A percentile compares a stretch with the other conserved stretches of the same genome.
These are phyloP conservation scores for Sisyra terminalis DNA, from an alignment of 2,888 invertebrate species.

Conservation along the genomic window DNA sequence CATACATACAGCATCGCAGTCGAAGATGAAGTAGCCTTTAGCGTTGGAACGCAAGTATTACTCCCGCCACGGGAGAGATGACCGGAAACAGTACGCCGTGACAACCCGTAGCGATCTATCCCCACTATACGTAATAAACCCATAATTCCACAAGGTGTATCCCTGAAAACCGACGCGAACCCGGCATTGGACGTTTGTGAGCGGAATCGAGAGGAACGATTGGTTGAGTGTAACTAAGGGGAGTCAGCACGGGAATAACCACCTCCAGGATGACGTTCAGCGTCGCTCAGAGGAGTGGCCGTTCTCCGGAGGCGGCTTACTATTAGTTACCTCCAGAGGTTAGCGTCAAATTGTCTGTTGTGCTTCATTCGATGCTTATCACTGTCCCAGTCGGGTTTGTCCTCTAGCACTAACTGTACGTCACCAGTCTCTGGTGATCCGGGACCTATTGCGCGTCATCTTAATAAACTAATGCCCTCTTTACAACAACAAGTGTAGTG, in stretches of 20 bases:
- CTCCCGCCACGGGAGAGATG: no score
- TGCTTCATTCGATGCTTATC: conserved; percentile 24
- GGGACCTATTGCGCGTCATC: no score
- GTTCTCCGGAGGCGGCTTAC: conserved; percentile 4
- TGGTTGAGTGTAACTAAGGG: conserved; percentile 15
- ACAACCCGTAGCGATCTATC: conserved; percentile 13
- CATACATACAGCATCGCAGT: no score
- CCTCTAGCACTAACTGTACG: background rate
- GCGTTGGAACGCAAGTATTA: no score
- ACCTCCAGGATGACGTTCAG: conserved; percentile 1
- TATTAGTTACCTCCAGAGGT: conserved; percentile 3
- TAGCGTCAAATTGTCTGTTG: conserved; percentile 7
- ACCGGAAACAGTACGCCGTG: background rate
- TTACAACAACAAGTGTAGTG: no score
- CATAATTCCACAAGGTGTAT: conserved; percentile 18
- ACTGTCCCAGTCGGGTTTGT: conserved; percentile 25
- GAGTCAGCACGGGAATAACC: background rate
- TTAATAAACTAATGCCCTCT: no score
- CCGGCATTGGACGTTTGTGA: conserved; percentile 16
- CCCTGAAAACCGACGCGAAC: conserved; percentile 13
- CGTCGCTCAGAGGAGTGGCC: conserved; percentile 4
- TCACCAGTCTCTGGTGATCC: no score
- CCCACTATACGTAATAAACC: conserved; percentile 16
- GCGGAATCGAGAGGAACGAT: conserved; percentile 19
- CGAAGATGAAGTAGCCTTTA: no score